Evolutionary conservation across 2,888 invertebrate genomes (phyloP).

Genomic region (Bedellia somnulentella): DNA sequence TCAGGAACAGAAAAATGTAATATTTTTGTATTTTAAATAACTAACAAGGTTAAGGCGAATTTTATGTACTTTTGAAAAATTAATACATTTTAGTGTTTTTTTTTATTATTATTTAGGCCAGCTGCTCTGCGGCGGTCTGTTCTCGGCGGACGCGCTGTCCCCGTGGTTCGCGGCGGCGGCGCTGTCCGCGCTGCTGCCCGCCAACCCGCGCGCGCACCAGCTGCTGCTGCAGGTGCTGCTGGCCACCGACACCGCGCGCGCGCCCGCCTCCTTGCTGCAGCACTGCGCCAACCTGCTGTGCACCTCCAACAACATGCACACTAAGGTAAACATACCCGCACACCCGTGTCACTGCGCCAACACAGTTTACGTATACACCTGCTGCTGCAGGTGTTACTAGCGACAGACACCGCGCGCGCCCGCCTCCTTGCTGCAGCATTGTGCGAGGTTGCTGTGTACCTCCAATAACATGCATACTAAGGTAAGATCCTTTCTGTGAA

Average conservation of each 20-base stretch:
- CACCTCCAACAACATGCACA: conserved; percentile 77
- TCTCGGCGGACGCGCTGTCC: conserved; percentile 83
- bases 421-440: conserved; percentile 87
- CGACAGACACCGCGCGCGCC: conserved; percentile 82
- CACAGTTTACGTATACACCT: conserved; percentile 87
- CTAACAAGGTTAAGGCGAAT: too few species aligned
- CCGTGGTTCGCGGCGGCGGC: conserved; percentile 96
- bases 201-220: conserved; percentile 84
- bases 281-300: conserved; percentile 85
- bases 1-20: too few species aligned
- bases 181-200: conserved; percentile 85
- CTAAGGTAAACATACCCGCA: conserved; percentile 54
- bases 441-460: conserved; percentile 81
- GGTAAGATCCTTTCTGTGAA: too few species aligned
- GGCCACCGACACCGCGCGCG: conserved; percentile 79
- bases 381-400: conserved; percentile 87
- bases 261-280: conserved; percentile 86
- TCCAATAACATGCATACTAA: conserved; percentile 77
- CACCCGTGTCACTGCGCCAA: conserved; percentile 80
- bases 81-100: too few species aligned
- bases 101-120: conserved; percentile 64
- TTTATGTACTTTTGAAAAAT: too few species aligned
- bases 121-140: conserved; percentile 88
- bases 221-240: conserved; percentile 88
- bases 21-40: too few species aligned